phyloP scores from a whole-genome alignment of 2,888 invertebrate species.

The Nomada fucata region DNA sequence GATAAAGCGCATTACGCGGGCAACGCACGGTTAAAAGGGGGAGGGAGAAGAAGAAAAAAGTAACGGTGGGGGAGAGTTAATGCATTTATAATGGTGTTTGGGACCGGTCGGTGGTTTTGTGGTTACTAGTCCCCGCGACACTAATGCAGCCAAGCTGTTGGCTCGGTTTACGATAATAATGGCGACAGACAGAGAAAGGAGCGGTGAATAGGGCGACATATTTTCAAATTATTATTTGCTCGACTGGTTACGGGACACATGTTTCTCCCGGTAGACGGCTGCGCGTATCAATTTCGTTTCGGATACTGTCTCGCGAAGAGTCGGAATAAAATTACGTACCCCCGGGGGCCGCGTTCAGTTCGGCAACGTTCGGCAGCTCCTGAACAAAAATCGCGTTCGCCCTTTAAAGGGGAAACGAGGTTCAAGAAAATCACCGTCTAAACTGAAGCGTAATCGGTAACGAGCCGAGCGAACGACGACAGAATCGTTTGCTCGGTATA shows the following conservation, averaged over 20 bases:
- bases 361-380: background rate
- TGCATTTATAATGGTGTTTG: conserved; percentile 81
- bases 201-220: conserved; percentile 77
- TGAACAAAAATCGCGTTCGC: background rate
- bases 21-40: conserved; percentile 37
- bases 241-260: conserved; percentile 74
- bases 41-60: conserved; percentile 22
- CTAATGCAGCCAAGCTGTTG: conserved; percentile 71
- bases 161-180: conserved; percentile 66
- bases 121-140: conserved; percentile 74
- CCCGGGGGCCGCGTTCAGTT: background rate
- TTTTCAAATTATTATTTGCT: conserved; percentile 81
- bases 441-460: conserved; percentile 20
- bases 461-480: conserved; percentile 47
- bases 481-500: conserved; percentile 16
- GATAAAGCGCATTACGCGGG: conserved; percentile 45
- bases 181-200: conserved; percentile 52
- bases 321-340: background rate
- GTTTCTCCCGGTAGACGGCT: conserved; percentile 47
- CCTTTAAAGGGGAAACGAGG: conserved; percentile 1
- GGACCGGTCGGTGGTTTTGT: conserved; percentile 77
- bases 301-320: background rate
- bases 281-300: conserved; percentile 33
- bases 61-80: conserved; percentile 74
- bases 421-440: conserved; percentile 2